phyloP scores from a whole-genome alignment of 2,113 vertebrate genomes.

The Caranx ignobilis region DNA sequence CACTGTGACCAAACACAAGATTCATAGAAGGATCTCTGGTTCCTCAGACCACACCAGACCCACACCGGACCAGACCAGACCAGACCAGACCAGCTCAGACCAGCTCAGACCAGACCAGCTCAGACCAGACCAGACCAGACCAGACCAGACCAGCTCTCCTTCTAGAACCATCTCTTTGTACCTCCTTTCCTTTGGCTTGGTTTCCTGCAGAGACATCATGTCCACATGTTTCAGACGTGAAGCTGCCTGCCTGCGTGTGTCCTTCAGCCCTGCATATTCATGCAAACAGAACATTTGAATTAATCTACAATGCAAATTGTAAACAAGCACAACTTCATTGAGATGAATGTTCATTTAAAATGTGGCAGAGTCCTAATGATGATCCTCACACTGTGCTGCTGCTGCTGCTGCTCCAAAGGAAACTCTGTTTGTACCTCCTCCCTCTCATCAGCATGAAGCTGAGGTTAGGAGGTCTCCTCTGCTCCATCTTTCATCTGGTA shows the following conservation, averaged over 20 bases:
- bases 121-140: slow-evolving; percentile 14
- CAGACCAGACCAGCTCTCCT: slow-evolving; percentile 26
- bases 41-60: neutral
- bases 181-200: slow-evolving; percentile 65
- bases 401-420: slow-evolving; percentile 53
- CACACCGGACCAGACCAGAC: no score
- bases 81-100: neutral
- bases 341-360: slow-evolving; percentile 55
- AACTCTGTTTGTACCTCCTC: slow-evolving; percentile 43
- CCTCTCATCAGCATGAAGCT: slow-evolving; percentile 57
- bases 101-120: neutral
- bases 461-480: slow-evolving; percentile 37
- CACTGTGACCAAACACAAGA: slow-evolving; percentile 35
- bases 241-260: no score
- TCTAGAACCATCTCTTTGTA: slow-evolving; percentile 35
- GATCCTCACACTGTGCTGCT: slow-evolving; percentile 34
- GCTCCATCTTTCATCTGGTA: slow-evolving; percentile 50
- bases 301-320: slow-evolving; percentile 72
- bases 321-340: slow-evolving; percentile 62
- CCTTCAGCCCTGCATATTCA: slow-evolving; percentile 61
- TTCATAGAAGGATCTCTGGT: slow-evolving; percentile 2
- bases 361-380: slow-evolving; percentile 53
- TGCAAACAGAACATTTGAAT: slow-evolving; percentile 59
- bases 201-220: slow-evolving; percentile 59
- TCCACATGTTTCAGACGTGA: slow-evolving; percentile 27